Base-by-base conservation (phyloP, 2,888 invertebrate genomes). In the Nebria brevicollis region DNA sequence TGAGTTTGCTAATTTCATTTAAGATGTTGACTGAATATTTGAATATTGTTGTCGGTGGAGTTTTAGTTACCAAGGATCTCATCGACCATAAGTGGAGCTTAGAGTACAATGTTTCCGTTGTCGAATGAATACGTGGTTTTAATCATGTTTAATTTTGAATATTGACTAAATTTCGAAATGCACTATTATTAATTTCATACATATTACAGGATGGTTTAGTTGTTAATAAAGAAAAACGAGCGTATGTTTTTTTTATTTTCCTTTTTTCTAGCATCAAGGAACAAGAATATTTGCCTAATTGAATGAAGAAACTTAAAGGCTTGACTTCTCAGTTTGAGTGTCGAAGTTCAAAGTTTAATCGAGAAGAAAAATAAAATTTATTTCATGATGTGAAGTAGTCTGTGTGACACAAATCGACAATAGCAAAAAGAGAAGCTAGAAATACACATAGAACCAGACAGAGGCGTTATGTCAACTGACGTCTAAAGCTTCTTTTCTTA, bases 301-400 rank as follows among this genome's bases (percentile, higher is more conserved):
- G 54, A 6, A 54, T 54, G 54, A 54, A 54, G 1, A 54, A 54
- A 7, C 54, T 11, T 43, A 8, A 70, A 70, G 70, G 70, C n/a
- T 25, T 10, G 7, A 70, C 70, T 25, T 70, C 70, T 7, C 6
- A 34, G 25, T 25, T 10, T 43, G 64, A 42, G 79, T 66, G 66
- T 79, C 74, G 74, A 75, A 74, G 79, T 79, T 73, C 20, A 73
- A 79, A 79, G 79, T 79, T 79, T 79, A 79, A 79, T 79, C 79
- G 79, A 79, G 75, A 79, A 73, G 13, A 79, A 74, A 79, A 79
- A 79, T 73, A 74, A 73, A 79, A 75, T 74, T 79, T 75, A 79
- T 79, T 79, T 73, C 79, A 74, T 5, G 26, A 74, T 73, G 73
- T 79, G 79, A 74, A 20, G 34, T 34, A 68, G 26, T 10, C 26